phyloP scores from a whole-genome alignment of 64 coral and sea anemone species.

The Astreopora myriophthalma region DNA sequence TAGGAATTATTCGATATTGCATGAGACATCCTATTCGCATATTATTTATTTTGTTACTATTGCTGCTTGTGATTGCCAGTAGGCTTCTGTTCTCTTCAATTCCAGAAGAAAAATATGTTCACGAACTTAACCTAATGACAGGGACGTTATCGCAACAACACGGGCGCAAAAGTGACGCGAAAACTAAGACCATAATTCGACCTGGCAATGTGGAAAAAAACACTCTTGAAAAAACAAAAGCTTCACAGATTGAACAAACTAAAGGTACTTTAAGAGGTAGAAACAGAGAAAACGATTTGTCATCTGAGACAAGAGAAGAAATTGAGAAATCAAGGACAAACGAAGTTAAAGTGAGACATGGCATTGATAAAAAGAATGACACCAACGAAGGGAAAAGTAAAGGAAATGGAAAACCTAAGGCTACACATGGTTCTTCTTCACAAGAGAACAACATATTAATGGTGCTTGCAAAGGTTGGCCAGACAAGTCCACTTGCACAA shows the following conservation, averaged over 20 bases:
- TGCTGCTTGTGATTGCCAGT: slow-evolving; percentile 14
- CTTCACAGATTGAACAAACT: background rate
- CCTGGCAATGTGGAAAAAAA: background rate
- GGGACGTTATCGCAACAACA: background rate
- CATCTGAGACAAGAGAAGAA: background rate
- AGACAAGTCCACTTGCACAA: slow-evolving; percentile 17
- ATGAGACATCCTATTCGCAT: slow-evolving; percentile 20
- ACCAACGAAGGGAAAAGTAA: background rate
- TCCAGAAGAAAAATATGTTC: background rate
- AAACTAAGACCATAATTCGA: background rate
- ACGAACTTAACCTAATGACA: slow-evolving; percentile 12
- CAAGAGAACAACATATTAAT: slow-evolving; percentile 47
- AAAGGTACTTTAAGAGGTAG: background rate
- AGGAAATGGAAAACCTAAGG: background rate
- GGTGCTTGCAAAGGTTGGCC: slow-evolving; percentile 32
- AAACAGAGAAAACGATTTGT: background rate
- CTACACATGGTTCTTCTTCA: background rate
- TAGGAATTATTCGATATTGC: background rate
- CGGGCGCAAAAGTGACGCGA: background rate
- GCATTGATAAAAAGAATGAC: background rate
- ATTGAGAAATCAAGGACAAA: background rate
- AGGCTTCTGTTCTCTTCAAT: slow-evolving; percentile 34
- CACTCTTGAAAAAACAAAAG: background rate
- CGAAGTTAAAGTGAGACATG: background rate
- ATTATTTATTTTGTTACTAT: background rate